Base-by-base conservation (phyloP, 1,140 invertebrate species). In the Arctopsyche grandis region DNA sequence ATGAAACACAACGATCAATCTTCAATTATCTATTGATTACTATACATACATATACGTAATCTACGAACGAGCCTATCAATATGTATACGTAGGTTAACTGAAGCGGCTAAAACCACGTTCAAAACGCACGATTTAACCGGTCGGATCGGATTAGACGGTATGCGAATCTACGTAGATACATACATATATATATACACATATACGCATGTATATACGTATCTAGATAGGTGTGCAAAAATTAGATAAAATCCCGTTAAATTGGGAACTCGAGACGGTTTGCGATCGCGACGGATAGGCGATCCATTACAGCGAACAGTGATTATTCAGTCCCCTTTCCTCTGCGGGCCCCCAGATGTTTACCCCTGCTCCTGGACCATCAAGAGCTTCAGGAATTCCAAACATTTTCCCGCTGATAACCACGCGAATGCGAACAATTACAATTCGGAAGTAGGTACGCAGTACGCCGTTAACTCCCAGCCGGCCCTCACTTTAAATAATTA, bases 211-310 rank as follows among this genome's bases (percentile, higher is more conserved):
- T 7, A 38, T 38, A 60, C 56, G 16, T 16, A 60, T 60, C 5
- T 60, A 60, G 1, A 22, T 66, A 12, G 63, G 24, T 24, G 63
- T 66, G 63, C 63, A 52, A 74, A 48, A 74, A 74, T 52, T 29
- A 52, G 44, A 56, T 29, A 74, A 74, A 74, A 52, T 74, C 71
- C 44, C 71, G 71, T 74, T 74, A 46, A 74, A 74, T 74, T 74
- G 19, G 71, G 21, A 74, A 56, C 44, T 38, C 26, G 69, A 70
- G 21, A 70, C 29, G 69, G 60, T 12, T 38, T 66, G 60, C 9
- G 21, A 66, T 14, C 14, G 60, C 60, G 71, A 16, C 43, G 43
- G 71, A 74, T 74, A 48, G 71, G n/a, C 70, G 38, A 73, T 73
- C 70, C 70, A 48, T 74, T 74, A 74, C 71, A 19, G 14, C 22